A percentile compares a stretch with the other conserved stretches of the same genome.
phyloP scores from a whole-genome alignment of 2,888 invertebrate genomes.

The Caenorhabditis sulstoni region DNA sequence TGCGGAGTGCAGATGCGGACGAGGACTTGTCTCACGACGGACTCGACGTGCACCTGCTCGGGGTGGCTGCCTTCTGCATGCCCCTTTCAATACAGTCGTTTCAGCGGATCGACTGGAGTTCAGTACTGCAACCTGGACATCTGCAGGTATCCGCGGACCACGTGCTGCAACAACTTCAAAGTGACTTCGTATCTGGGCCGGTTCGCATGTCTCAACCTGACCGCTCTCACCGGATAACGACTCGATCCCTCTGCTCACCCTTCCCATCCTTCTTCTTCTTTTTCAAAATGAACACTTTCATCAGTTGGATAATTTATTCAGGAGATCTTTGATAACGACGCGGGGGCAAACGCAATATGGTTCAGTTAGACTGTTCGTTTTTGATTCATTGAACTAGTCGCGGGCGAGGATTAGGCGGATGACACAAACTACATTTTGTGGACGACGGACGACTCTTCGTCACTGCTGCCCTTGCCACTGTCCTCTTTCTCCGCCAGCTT shows the following conservation, averaged over 20 bases:
- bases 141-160: slow-evolving; percentile 64
- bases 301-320: slow-evolving; percentile 11
- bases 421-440: slow-evolving; percentile 38
- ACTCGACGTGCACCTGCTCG: slow-evolving; percentile 56
- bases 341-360: slow-evolving; percentile 28
- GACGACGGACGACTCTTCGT: slow-evolving; percentile 37
- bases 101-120: slow-evolving; percentile 60
- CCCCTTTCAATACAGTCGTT: slow-evolving; percentile 7
- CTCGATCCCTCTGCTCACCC: not conserved
- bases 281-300: not conserved
- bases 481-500: slow-evolving; percentile 40
- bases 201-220: slow-evolving; percentile 50
- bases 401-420: slow-evolving; percentile 14
- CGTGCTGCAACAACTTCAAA: slow-evolving; percentile 67
- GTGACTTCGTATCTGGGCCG: slow-evolving; percentile 47
- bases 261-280: not conserved
- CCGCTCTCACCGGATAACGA: slow-evolving; percentile 6
- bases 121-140: slow-evolving; percentile 70
- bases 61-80: slow-evolving; percentile 46
- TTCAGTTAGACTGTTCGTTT: slow-evolving; percentile 5
- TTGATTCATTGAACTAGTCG: slow-evolving; percentile 38
- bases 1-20: slow-evolving; percentile 70
- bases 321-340: slow-evolving; percentile 36
- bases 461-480: slow-evolving; percentile 56
- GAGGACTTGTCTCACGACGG: slow-evolving; percentile 64